Evolutionary conservation across 2,113 vertebrate species (phyloP).

Genomic region (Phalacrocorax aristotelis): DNA sequence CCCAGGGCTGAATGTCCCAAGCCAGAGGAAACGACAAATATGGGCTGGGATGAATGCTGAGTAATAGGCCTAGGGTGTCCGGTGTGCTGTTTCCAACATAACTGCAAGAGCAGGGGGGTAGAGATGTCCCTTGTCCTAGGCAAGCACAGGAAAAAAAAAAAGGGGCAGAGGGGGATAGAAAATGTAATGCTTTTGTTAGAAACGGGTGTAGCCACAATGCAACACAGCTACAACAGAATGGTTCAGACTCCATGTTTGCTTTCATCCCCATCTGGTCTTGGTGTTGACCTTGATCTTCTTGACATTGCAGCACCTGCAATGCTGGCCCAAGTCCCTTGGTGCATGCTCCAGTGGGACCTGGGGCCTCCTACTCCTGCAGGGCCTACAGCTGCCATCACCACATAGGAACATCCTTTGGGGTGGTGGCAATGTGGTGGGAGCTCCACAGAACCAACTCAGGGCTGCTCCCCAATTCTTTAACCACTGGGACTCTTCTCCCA

Average conservation of each 20-base stretch:
- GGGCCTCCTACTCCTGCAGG: background rate
- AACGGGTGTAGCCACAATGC: background rate
- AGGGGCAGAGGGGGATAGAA: background rate
- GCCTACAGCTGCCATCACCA: background rate
- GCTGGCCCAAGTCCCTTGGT: background rate
- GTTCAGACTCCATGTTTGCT: background rate
- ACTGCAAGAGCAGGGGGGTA: background rate
- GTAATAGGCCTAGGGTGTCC: background rate
- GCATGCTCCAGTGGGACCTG: accelerated
- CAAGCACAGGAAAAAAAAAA: background rate
- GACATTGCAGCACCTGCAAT: background rate
- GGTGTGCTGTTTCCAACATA: background rate
- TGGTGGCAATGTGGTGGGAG: background rate
- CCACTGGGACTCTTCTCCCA: background rate
- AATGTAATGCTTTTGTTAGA: background rate
- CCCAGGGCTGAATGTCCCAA: background rate
- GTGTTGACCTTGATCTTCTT: background rate
- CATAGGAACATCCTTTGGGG: background rate
- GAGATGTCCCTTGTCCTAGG: background rate
- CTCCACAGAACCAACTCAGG: background rate
- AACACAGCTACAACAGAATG: background rate
- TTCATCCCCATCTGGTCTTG: background rate
- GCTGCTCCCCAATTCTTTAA: background rate
- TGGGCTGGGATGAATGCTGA: background rate
- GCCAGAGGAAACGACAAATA: background rate